Evolutionary conservation across 2,888 invertebrate species (phyloP), one percentile per base, ranked within the genome.

Genomic region (Amphimallon solstitiale): DNA sequence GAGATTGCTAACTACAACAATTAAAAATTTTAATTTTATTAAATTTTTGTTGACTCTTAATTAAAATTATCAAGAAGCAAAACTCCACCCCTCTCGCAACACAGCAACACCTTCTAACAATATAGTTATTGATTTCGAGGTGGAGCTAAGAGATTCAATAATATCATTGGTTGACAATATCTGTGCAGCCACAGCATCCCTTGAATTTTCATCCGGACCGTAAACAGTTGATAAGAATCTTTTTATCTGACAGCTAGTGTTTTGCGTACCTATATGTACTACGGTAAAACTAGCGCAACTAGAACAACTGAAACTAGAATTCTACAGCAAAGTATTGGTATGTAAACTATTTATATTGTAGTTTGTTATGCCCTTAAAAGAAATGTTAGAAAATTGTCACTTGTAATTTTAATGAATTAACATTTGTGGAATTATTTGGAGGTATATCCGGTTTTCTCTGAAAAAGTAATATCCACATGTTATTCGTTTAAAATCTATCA

Each of bases 181-280:
- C 45, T 12, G 38, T 38, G 19, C 45, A 10, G 19, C 43, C 19
- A 52, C 49, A 40, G 51, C 52, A 63, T 67, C 68, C 66, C 62
- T 40, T 6, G 64, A 51, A 54, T 61, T 61, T 40, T 65, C 67
- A 67, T 67, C 68, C 65, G 67, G 62, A 65, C 65, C 34, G 54
- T 66, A 49, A 69, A 52, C 67, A 68, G 68, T 70, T 68, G 69
- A 71, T 68, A 68, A 68, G 56, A 61, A 69, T 68, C 71, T 68
- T 56, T 68, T 71, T 70, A 62, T 54, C 63, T 64, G 35, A 40
- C 34, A 63, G 54, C 35, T 45, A 29, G 54, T 46, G 56, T 17
- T 45, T 19, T 21, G 19, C 5, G 7, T n/a, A 17, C 17, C n/a
- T n/a, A n/a, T n/a, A n/a, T n/a, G n/a, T n/a, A n/a, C n/a, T n/a